Base-by-base conservation (phyloP, 1,140 invertebrate species). In the Musca domestica region DNA sequence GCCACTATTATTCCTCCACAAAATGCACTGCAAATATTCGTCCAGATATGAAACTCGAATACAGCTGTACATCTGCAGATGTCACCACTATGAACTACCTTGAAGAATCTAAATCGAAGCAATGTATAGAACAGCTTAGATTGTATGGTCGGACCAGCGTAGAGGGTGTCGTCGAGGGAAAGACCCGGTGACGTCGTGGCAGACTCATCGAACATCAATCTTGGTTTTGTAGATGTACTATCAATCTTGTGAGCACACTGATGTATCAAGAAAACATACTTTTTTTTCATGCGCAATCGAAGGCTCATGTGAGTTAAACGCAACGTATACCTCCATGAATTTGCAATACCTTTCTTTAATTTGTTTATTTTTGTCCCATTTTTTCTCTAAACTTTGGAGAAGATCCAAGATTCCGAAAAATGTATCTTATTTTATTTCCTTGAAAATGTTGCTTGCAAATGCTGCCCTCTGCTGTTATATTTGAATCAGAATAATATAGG, bases 71-170 rank as follows among this genome's bases (percentile, higher is more conserved):
- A 72, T 30, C 70, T 72, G 46, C 64, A 69, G 5, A 72, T 70
- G 41, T 70, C 49, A n/a, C 25, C 67, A 20, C 30, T 58, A 2
- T 65, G 15, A 1, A 64, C 51, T 54, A 71, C 17, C n/a, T n/a
- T 47, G 17, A 56, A 69, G 10, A 68, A 70, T 22, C 83, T 69
- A 71, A 85, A 86, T 20, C 78, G 68, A 0, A 81, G n/a, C 22
- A 81, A 23, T 74, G 73, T 69, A 78, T 71, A 15, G 70, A 72
- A 73, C 77, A 73, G 34, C 14, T 72, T 71, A 20, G 66, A 47
- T 27, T 74, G 69, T 3, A 73, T 61, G 12, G 61, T 69, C 4
- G 70, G 67, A 17, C 68, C 72, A 10, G 52, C 34, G 17, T 67
- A 19, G 6, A 71, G 22, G 2, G 67, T 46, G 41, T 71, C 66